Percentiles rank a stretch among this genome's conserved stretches.
phyloP scores from a whole-genome alignment of 2,797 vertebrate species.

The Ctenopoma multispine region DNA sequence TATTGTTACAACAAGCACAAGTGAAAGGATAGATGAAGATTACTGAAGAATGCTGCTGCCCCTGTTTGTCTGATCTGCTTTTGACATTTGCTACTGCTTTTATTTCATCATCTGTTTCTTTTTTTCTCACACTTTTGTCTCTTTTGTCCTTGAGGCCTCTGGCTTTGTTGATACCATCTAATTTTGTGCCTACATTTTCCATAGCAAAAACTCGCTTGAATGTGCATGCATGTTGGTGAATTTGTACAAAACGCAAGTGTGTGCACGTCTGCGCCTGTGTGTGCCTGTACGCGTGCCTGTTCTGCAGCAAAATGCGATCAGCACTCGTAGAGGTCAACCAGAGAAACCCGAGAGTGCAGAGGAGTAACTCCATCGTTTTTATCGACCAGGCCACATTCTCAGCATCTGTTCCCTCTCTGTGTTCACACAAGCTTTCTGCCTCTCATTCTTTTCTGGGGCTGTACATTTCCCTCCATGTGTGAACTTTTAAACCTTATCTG shows the following conservation, averaged over 20 bases:
- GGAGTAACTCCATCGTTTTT: conserved; percentile 84
- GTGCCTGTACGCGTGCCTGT: conserved; percentile 37
- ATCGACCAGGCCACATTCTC: conserved; percentile 79
- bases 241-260: conserved; percentile 19
- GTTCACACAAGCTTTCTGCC: conserved; percentile 42
- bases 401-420: conserved; percentile 76
- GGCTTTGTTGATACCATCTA: conserved; percentile 29
- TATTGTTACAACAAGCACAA: conserved; percentile 25
- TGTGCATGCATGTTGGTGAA: conserved; percentile 26
- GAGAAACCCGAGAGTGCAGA: conserved; percentile 79
- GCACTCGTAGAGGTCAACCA: conserved; percentile 82
- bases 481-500: not conserved
- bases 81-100: conserved; percentile 1
- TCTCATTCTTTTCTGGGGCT: conserved; percentile 39
- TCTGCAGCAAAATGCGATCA: conserved; percentile 82
- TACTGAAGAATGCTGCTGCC: not conserved
- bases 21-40: not conserved
- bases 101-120: not conserved
- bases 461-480: conserved; percentile 11
- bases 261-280: conserved; percentile 2
- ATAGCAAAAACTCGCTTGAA: conserved; percentile 38
- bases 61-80: conserved; percentile 9
- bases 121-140: conserved; percentile 8
- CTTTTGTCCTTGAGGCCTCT: conserved; percentile 35
- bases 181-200: conserved; percentile 34